phyloP scores from a whole-genome alignment of 2,797 vertebrate genomes.

The Chiloscyllium punctatum region DNA sequence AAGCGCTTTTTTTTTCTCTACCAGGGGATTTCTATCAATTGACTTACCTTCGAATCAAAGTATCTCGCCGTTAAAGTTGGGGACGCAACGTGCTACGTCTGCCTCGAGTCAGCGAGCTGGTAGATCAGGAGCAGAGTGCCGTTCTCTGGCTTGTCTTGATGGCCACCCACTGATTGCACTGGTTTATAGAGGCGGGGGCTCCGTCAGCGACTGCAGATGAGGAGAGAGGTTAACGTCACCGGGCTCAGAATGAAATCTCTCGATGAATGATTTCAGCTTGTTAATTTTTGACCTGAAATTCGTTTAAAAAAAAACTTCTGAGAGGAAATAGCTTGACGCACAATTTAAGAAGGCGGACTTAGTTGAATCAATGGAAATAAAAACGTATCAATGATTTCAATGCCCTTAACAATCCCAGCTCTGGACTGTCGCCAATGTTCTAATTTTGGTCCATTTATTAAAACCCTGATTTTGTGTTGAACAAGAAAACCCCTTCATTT shows the following conservation, averaged over 20 bases:
- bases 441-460: slow-evolving; percentile 12
- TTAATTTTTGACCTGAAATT: slow-evolving; percentile 10
- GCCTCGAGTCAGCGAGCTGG: background rate
- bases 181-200: slow-evolving; percentile 25
- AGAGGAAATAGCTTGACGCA: slow-evolving; percentile 13
- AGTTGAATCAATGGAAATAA: background rate
- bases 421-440: too few relatives aligned
- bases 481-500: background rate
- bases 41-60: background rate
- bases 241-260: background rate
- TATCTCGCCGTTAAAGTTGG: background rate
- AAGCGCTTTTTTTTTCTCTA: background rate
- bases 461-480: background rate
- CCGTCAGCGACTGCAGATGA: background rate
- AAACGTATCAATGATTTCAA: background rate
- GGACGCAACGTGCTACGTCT: background rate
- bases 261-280: background rate
- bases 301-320: background rate
- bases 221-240: slow-evolving; percentile 11
- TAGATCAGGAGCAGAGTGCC: background rate
- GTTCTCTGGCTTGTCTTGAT: background rate
- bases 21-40: background rate
- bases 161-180: background rate
- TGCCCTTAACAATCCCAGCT: background rate
- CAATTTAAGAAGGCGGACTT: background rate